phyloP scores from a whole-genome alignment of 2,113 vertebrate species.

The Ahaetulla prasina region DNA sequence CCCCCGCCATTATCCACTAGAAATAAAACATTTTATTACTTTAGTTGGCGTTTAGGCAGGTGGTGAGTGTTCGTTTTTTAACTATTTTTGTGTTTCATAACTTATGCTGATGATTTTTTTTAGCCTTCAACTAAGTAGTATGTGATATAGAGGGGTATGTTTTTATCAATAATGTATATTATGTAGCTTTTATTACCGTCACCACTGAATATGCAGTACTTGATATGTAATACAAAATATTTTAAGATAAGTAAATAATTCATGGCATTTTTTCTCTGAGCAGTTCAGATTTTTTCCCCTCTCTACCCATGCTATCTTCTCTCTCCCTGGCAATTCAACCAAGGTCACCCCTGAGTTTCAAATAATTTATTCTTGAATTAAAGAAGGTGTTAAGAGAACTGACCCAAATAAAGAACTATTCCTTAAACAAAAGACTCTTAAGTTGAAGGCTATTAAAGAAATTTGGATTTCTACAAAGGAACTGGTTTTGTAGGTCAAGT shows the following conservation, averaged over 20 bases:
- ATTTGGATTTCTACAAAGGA: neutral
- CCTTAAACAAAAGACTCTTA: neutral
- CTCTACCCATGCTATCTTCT: neutral
- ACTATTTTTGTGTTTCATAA: neutral
- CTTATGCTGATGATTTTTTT: neutral
- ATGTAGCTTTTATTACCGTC: neutral
- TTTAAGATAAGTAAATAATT: neutral
- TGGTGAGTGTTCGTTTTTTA: neutral
- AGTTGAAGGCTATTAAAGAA: neutral
- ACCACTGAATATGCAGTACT: neutral
- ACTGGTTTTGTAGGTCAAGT: neutral
- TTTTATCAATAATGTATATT: neutral
- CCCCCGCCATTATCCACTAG: neutral
- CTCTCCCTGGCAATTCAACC: too few species aligned
- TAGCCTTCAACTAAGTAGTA: neutral
- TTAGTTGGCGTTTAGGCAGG: neutral
- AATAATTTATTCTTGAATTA: neutral
- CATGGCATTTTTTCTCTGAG: neutral
- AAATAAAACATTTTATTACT: neutral
- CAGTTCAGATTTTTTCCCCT: neutral
- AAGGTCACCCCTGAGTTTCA: neutral
- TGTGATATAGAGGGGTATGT: neutral
- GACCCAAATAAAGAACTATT: neutral
- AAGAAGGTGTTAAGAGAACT: neutral
- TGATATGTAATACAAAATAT: neutral